These are phyloP conservation scores for Cremastinae sp. DNA, from an alignment of 2,888 invertebrate genomes.

Conservation along the genomic window DNA sequence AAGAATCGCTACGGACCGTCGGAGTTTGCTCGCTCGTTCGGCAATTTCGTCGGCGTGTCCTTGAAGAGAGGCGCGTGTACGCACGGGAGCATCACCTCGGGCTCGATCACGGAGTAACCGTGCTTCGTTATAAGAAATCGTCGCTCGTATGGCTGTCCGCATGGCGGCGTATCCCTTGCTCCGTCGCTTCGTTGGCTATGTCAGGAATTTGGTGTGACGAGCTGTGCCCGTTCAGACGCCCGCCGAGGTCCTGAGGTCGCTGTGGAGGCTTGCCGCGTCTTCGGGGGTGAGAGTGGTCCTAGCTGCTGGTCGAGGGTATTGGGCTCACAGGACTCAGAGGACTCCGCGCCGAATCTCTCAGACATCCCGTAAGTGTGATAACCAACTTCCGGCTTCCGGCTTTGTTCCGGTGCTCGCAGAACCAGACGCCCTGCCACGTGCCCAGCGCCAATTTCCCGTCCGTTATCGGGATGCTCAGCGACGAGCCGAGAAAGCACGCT, in stretches of 20 bases:
- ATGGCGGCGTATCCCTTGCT: neutral
- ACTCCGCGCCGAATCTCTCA: conserved; percentile 92
- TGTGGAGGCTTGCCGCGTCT: conserved; percentile 78
- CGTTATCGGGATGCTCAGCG: conserved; percentile 96
- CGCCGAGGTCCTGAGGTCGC: conserved; percentile 79
- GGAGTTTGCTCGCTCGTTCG: conserved; percentile 28
- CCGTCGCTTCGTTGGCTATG: too few relatives aligned
- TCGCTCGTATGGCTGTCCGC: neutral
- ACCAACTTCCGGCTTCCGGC: conserved; percentile 95
- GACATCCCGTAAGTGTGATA: conserved; percentile 94
- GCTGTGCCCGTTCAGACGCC: conserved; percentile 69
- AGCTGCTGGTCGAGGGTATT: conserved; percentile 95
- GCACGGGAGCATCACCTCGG: too few relatives aligned
- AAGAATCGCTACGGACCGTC: conserved; percentile 51
- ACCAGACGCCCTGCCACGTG: conserved; percentile 99
- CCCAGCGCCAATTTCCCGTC: conserved; percentile 97
- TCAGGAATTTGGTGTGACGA: too few relatives aligned
- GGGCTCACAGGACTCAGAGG: conserved; percentile 92
- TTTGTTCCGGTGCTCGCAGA: conserved; percentile 98
- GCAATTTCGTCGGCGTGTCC: too few relatives aligned
- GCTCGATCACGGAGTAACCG: too few relatives aligned
- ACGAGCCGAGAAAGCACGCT: conserved; percentile 97
- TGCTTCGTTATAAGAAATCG: too few relatives aligned
- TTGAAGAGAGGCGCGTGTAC: too few relatives aligned
- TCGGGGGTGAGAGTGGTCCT: conserved; percentile 86